Evolutionary conservation across 2,888 invertebrate species (phyloP), one percentile per base, ranked within the genome.

Genomic region (Anoplius nigerrimus): DNA sequence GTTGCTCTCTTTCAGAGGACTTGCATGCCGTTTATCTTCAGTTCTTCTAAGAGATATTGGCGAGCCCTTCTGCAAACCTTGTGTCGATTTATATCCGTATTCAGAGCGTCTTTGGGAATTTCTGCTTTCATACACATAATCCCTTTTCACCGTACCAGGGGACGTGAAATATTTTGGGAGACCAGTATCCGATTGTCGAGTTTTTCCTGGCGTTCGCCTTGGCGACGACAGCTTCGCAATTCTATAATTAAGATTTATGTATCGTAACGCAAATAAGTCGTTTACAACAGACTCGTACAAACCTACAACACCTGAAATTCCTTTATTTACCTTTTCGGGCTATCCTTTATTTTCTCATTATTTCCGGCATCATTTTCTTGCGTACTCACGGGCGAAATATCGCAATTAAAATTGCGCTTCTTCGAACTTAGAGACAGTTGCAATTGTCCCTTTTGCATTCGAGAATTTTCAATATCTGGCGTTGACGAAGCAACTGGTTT

Each of bases 401-500:
- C 84, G 51, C 81, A 82, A 2, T 78, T 70, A 52, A 75, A 51
- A 3, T 71, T 79, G 16, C 66, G 71, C 21, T 76, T 78, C 46
- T 71, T 76, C 20, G 52, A 18, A 16, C 42, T 45, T 51, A 54
- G 67, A 57, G 16, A 5, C 6, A 48, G 5, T 20, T 63, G 59
- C 4, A 54, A 20, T 11, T 69, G 67, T 11, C 21, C 2, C 4
- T 45, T 58, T 8, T 22, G 70, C 0, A 51, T 20, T 20, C 69
- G 72, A 8, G 16, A 51, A 22, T 64, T 76, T 3, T 69, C 66
- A 5, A 57, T 52, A 59, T 86, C 85, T 21, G 87, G 87, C 2
- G 87, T 88, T 4, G 87, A 87, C 0, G 87, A 83, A 8, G 87
- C 87, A 2, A 84, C 75, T 2, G 87, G 87, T 56, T 83, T 84